Evolutionary conservation across 2,113 vertebrate species (phyloP).

Genomic region (Nasalis larvatus): DNA sequence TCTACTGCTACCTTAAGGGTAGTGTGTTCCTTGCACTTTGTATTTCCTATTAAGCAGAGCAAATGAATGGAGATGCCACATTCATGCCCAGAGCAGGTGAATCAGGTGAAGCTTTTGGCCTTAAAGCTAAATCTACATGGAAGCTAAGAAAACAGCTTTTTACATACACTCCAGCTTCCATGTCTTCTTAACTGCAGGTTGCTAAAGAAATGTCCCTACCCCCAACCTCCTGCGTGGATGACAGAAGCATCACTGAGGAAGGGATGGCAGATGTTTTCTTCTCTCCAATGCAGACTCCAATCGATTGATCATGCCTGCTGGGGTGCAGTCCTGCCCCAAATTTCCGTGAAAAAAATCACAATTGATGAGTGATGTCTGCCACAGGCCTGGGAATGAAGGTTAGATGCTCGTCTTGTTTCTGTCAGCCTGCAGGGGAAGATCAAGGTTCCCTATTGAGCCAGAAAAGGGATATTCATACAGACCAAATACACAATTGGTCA

Average conservation of each 20-base stretch:
- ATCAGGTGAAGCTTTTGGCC: neutral
- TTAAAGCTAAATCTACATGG: neutral
- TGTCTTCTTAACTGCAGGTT: neutral
- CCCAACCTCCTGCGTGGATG: neutral
- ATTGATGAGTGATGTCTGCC: constrained; percentile 18
- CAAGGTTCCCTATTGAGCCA: neutral
- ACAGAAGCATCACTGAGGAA: neutral
- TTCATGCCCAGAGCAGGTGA: neutral
- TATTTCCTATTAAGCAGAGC: neutral
- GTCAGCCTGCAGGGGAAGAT: neutral
- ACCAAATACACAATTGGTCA: neutral
- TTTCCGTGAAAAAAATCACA: neutral
- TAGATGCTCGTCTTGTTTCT: neutral
- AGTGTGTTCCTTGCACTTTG: neutral
- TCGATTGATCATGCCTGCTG: neutral
- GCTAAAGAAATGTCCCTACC: neutral
- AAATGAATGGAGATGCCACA: neutral
- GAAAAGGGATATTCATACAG: neutral
- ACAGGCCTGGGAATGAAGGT: neutral
- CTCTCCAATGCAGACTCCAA: neutral
- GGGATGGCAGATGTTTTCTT: neutral
- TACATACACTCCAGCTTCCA: neutral
- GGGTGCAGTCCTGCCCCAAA: neutral
- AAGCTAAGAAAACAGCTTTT: neutral
- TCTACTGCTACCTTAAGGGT: neutral